Base-by-base conservation (phyloP, 1,140 invertebrate genomes). In the Leptinotarsa texana region DNA sequence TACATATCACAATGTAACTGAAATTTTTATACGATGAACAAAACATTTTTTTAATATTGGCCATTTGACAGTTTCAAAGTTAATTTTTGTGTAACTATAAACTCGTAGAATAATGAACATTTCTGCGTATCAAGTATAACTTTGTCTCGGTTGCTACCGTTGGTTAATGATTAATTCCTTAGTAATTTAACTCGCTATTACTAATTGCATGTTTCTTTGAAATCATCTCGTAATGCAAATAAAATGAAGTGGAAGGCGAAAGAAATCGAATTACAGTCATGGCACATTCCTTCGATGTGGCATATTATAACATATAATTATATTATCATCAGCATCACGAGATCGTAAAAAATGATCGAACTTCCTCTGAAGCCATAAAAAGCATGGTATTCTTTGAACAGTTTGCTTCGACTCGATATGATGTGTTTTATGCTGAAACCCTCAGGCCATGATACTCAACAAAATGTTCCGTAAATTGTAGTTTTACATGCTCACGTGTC, bases 311-410 rank as follows among this genome's bases (percentile, higher is more conserved):
- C 42, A 49, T 72, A 62, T 72, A 72, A 72, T 72, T 72, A 72
- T 72, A 72, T 72, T 72, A 72, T 72, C 69, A 72, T 72, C 69
- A 72, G 57, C 61, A 72, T 72, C 51, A 63, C 69, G 51, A 72
- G n/a, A 62, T 72, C 27, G 18, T 48, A 69, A 69, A 69, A 69
- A 69, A 69, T 49, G 11, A 48, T 49, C 18, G 27, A 48, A 69
- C 27, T 69, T 69, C 47, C 67, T 69, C 17, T 69, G 67, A 49
- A 69, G 63, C 27, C 21, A 24, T 65, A 65, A 65, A 65, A 65
- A 65, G 63, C 21, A 13, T 33, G 21, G 22, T 65, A 15, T 65
- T 65, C 63, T 65, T 22, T 22, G 63, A 65, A 65, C 63, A 22
- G 63, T 65, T 65, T 65, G 27, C 63, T 65, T 15, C 21, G 63